These are phyloP conservation scores for Drepana arcuata DNA, from an alignment of 1,140 invertebrate genomes.

Conservation along the genomic window DNA sequence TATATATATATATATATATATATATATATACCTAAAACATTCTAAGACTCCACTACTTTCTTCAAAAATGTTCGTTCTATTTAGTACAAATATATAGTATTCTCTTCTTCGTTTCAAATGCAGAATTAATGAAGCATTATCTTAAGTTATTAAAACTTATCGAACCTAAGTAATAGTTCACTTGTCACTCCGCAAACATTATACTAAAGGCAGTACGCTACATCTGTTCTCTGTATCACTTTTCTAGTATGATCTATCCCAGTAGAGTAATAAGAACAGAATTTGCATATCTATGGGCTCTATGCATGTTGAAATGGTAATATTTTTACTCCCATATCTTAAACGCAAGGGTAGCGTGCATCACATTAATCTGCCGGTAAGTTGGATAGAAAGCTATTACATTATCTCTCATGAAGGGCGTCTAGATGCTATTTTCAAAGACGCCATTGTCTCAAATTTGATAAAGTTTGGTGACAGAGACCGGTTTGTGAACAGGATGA, in stretches of 20 bases:
- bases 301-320: slow-evolving; percentile 28
- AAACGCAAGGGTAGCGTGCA: slow-evolving; percentile 30
- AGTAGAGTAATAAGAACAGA: slow-evolving; percentile 23
- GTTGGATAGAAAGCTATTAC: too few species aligned
- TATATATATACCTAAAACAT: too few species aligned
- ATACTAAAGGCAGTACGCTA: neutral
- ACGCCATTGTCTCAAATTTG: slow-evolving; percentile 19
- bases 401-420: too few species aligned
- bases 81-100: too few species aligned
- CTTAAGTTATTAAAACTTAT: neutral
- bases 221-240: too few species aligned
- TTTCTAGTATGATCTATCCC: slow-evolving; percentile 9
- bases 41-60: too few species aligned
- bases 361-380: slow-evolving; percentile 31
- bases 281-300: slow-evolving; percentile 23
- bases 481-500: neutral
- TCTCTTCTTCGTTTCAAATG: too few species aligned
- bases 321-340: slow-evolving; percentile 41
- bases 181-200: neutral
- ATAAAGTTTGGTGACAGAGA: slow-evolving; percentile 4
- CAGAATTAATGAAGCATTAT: too few species aligned
- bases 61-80: too few species aligned
- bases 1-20: too few species aligned
- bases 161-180: neutral
- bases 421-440: slow-evolving; percentile 1